These are phyloP conservation scores for Pseudochromis fuscus DNA, from an alignment of 2,797 vertebrate genomes.

Conservation along the genomic window DNA sequence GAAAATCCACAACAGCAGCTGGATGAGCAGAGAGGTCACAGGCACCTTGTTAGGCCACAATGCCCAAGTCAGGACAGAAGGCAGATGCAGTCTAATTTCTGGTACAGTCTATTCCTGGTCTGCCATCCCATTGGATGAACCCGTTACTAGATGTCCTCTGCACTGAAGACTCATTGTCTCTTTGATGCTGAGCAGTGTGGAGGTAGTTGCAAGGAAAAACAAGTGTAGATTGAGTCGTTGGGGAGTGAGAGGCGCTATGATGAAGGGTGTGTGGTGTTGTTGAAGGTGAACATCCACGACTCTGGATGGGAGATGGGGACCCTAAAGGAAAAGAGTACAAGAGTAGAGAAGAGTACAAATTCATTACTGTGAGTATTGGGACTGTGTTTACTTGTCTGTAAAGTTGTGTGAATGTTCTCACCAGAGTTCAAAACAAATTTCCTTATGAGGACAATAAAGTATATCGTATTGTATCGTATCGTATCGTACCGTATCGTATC, in stretches of 20 bases:
- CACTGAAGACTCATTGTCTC: constrained; percentile 39
- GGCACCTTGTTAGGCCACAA: constrained; percentile 29
- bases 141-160: constrained; percentile 29
- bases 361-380: neutral
- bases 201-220: constrained; percentile 62
- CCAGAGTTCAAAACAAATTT: no score
- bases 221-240: constrained; percentile 63
- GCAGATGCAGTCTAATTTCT: constrained; percentile 8
- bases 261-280: constrained; percentile 66
- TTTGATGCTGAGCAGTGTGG: constrained; percentile 60
- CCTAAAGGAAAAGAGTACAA: constrained; percentile 61
- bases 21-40: constrained; percentile 36
- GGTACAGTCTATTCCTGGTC: constrained; percentile 30
- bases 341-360: neutral
- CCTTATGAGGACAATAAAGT: no score
- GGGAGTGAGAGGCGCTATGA: constrained; percentile 66
- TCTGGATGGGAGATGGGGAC: constrained; percentile 78
- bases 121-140: constrained; percentile 32
- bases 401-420: constrained; percentile 50
- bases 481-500: no score
- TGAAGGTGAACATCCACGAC: constrained; percentile 72
- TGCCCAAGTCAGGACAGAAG: constrained; percentile 10
- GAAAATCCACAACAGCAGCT: constrained; percentile 32
- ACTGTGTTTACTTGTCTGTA: neutral
- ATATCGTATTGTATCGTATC: no score